These are phyloP conservation scores for Orthosia gothica DNA, from an alignment of 2,888 invertebrate genomes.

Conservation along the genomic window DNA sequence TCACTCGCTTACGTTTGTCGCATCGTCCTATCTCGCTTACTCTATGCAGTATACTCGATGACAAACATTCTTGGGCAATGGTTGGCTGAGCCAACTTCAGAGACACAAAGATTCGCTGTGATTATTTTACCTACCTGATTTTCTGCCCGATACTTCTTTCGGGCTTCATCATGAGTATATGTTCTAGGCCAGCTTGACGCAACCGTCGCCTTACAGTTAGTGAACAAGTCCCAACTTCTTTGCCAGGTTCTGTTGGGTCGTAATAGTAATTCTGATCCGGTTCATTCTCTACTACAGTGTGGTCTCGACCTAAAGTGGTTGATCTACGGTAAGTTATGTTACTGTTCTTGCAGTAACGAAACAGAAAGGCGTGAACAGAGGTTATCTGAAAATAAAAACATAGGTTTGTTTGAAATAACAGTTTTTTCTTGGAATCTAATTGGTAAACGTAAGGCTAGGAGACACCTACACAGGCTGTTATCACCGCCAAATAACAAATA, in stretches of 20 bases:
- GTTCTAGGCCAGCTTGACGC: slow-evolving; percentile 1
- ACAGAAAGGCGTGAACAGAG: background rate
- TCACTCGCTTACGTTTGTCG: no score
- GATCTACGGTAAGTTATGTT: background rate
- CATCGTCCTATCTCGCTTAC: no score
- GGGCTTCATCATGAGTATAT: background rate
- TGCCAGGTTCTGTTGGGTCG: background rate
- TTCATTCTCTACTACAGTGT: background rate
- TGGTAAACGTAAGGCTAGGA: no score
- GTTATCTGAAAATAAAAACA: slow-evolving; percentile 1
- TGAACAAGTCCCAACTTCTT: background rate
- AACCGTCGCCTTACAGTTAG: background rate
- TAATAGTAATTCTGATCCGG: background rate
- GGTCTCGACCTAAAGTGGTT: background rate
- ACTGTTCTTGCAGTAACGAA: slow-evolving; percentile 2
- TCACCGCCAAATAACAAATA: no score
- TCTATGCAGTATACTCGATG: no score
- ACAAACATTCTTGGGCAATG: no score
- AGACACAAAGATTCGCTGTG: no score
- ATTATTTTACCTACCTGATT: slow-evolving; percentile 8
- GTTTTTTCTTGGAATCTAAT: no score
- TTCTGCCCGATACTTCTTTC: slow-evolving; percentile 1
- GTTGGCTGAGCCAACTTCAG: no score
- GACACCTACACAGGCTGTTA: no score
- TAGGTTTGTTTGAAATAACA: background rate